Evolutionary conservation across 2,113 vertebrate genomes (phyloP).

Genomic region (Uropsilus gracilis): DNA sequence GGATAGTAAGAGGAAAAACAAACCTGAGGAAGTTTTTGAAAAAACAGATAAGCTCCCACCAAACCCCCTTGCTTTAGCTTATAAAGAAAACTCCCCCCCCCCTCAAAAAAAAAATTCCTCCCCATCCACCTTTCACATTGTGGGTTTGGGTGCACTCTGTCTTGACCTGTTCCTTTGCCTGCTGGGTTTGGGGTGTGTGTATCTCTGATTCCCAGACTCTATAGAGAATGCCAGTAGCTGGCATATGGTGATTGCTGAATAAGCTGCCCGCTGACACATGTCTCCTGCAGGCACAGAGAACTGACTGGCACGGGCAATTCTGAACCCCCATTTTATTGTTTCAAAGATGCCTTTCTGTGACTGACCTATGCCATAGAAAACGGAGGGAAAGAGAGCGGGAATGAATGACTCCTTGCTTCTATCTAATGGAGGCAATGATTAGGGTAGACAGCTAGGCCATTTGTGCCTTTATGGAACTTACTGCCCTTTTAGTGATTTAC

Average conservation of each 20-base stretch:
- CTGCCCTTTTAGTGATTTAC: not conserved
- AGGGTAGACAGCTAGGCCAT: not conserved
- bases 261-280: conserved; percentile 48
- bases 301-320: conserved; percentile 34
- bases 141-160: conserved; percentile 50
- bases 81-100: conserved; percentile 12
- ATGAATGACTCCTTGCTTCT: not conserved
- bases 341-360: conserved; percentile 41
- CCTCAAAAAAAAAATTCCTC: too few relatives aligned
- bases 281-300: conserved; percentile 52
- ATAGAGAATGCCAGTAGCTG: conserved; percentile 39
- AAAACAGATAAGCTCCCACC: not conserved
- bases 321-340: conserved; percentile 9
- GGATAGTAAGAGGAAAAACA: conserved; percentile 15
- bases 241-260: conserved; percentile 65
- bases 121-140: conserved; percentile 38
- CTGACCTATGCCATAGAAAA: not conserved
- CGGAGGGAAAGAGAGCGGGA: not conserved
- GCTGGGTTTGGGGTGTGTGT: conserved; percentile 44
- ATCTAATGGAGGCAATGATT: not conserved
- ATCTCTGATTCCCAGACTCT: conserved; percentile 29
- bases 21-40: conserved; percentile 53
- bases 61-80: conserved; percentile 31
- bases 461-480: not conserved
- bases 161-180: conserved; percentile 68